Evolutionary conservation across 2,113 vertebrate genomes (phyloP).

Genomic region (pig (Sus scrofa)): DNA sequence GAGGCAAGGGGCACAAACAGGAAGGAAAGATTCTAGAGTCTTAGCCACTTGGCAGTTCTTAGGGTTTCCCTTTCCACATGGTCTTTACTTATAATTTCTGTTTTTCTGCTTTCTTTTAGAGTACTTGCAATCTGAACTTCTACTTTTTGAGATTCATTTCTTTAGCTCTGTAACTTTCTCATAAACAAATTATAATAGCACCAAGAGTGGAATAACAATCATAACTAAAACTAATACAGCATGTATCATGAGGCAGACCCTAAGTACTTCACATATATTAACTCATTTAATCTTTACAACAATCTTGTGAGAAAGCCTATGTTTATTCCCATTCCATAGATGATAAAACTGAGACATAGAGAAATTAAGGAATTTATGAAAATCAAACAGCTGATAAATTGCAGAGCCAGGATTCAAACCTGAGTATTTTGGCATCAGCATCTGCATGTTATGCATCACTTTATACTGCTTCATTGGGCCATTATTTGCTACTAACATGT

Average conservation of each 20-base stretch:
- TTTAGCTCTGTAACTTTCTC: neutral
- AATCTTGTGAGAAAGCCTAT: neutral
- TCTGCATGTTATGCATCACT: neutral
- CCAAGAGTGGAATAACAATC: neutral
- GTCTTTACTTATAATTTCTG: neutral
- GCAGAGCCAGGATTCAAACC: neutral
- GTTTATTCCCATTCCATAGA: neutral
- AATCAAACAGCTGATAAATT: neutral
- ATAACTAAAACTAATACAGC: neutral
- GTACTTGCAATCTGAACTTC: neutral
- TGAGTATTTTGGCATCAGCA: neutral
- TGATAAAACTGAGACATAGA: slow-evolving; percentile 19
- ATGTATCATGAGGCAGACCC: neutral
- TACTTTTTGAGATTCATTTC: slow-evolving; percentile 28
- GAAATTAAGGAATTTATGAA: slow-evolving; percentile 3
- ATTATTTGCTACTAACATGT: neutral
- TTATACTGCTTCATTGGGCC: neutral
- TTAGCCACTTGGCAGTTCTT: slow-evolving; percentile 8
- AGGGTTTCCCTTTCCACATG: neutral
- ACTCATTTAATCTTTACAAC: slow-evolving; percentile 16
- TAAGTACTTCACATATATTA: neutral
- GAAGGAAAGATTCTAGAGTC: neutral
- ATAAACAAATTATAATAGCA: neutral
- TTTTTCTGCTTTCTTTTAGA: slow-evolving; percentile 33
- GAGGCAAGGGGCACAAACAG: neutral